phyloP scores from a whole-genome alignment of 2,113 vertebrate species.

The Zootoca vivipara region DNA sequence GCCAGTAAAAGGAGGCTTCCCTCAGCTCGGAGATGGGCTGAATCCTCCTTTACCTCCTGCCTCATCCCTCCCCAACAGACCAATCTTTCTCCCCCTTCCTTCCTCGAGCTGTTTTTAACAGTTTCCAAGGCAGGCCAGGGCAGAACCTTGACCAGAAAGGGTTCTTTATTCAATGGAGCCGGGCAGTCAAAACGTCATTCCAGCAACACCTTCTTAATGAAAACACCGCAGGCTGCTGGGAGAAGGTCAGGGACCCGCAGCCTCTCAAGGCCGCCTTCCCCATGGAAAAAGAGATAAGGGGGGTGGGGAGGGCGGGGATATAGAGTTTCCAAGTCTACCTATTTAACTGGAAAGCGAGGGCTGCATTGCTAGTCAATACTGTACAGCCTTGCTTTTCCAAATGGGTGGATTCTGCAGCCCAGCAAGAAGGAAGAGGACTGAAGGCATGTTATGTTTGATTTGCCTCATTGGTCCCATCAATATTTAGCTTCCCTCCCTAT shows the following conservation, averaged over 20 bases:
- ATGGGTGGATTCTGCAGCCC: not conserved
- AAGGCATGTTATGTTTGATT: too few species aligned
- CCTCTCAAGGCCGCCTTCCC: not conserved
- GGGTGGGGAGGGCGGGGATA: too few species aligned
- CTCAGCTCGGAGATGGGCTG: not conserved
- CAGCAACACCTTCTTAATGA: constrained; percentile 22
- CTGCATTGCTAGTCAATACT: not conserved
- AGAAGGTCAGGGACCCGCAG: not conserved
- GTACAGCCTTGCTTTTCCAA: not conserved
- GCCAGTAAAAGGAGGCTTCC: not conserved
- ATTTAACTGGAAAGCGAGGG: not conserved
- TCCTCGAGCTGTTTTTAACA: constrained; percentile 22
- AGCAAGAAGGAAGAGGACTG: not conserved
- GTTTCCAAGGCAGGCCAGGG: not conserved
- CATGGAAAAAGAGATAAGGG: not conserved
- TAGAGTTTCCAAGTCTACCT: not conserved
- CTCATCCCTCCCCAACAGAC: not conserved
- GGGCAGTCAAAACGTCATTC: constrained; percentile 11
- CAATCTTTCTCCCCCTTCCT: not conserved
- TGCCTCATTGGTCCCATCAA: not conserved
- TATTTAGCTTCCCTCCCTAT: not conserved
- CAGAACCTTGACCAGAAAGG: constrained; percentile 7
- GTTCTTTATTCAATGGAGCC: constrained; percentile 11
- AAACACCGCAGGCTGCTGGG: constrained; percentile 7
- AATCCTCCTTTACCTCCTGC: not conserved